A percentile compares a stretch with the other conserved stretches of the same genome.
phyloP scores from a whole-genome alignment of 2,113 vertebrate genomes.

The Edolisoma coerulescens region DNA sequence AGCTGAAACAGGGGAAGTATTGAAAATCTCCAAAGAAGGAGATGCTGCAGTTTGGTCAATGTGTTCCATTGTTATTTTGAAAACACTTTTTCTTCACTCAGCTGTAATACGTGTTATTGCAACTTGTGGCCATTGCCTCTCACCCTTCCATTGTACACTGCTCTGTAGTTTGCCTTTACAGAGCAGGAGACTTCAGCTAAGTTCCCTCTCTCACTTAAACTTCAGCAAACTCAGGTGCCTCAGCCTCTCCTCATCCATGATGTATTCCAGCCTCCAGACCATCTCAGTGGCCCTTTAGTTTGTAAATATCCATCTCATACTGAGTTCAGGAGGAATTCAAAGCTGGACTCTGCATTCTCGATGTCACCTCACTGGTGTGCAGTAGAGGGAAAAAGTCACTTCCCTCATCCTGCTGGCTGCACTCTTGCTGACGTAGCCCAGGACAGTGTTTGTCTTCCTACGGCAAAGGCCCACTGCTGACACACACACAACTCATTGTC shows the following conservation, averaged over 20 bases:
- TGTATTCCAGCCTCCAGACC: neutral
- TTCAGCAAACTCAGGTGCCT: neutral
- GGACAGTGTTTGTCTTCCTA: neutral
- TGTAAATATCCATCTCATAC: neutral
- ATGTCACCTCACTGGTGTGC: neutral
- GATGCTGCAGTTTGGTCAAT: neutral
- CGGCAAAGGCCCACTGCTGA: neutral
- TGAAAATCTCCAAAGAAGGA: neutral
- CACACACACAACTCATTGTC: neutral
- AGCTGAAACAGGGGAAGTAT: neutral
- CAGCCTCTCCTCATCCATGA: rapidly evolving
- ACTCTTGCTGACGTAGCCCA: neutral
- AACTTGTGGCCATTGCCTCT: neutral
- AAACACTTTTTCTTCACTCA: neutral
- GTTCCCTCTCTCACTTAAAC: neutral
- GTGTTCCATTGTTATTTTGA: neutral
- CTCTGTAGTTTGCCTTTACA: neutral
- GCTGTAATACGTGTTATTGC: neutral
- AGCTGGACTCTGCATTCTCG: neutral
- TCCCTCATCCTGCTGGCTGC: neutral
- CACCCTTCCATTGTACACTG: neutral
- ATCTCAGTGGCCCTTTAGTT: neutral
- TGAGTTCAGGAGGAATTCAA: neutral
- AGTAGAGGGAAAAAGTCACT: neutral
- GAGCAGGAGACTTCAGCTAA: neutral